phyloP scores from a whole-genome alignment of 2,888 invertebrate genomes.

The Mythimna albipuncta region DNA sequence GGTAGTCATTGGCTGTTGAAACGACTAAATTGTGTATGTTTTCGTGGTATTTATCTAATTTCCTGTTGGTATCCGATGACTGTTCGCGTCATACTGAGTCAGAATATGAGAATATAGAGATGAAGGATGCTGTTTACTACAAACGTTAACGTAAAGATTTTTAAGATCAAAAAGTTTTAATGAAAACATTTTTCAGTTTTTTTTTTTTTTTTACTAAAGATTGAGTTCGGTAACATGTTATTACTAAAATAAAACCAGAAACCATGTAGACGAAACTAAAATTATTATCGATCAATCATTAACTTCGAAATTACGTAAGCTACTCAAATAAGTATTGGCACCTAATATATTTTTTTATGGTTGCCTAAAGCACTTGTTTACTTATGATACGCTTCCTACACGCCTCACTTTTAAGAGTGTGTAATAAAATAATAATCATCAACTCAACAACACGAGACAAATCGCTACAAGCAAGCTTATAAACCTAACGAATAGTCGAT shows the following conservation, averaged over 20 bases:
- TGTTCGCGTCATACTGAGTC: constrained; percentile 70
- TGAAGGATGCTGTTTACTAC: constrained; percentile 37
- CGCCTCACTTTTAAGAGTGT: constrained; percentile 37
- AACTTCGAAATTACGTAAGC: constrained; percentile 60
- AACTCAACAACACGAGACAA: constrained; percentile 55
- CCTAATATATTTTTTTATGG: constrained; percentile 63
- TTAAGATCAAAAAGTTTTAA: neutral
- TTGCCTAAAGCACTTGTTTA: constrained; percentile 65
- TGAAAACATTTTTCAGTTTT: neutral
- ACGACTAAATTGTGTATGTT: constrained; percentile 63
- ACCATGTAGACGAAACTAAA: constrained; percentile 51
- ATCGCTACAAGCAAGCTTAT: constrained; percentile 56
- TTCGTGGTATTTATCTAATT: constrained; percentile 79
- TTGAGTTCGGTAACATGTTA: constrained; percentile 12
- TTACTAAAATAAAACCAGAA: constrained; percentile 41
- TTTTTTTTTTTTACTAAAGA: neutral
- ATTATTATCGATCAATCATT: constrained; percentile 65
- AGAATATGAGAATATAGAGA: constrained; percentile 56
- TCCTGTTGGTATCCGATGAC: constrained; percentile 79
- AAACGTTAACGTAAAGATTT: constrained; percentile 4
- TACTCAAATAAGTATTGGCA: constrained; percentile 63
- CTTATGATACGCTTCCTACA: constrained; percentile 61
- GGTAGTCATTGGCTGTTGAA: constrained; percentile 62
- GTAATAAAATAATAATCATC: constrained; percentile 61
- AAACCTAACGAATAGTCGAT: constrained; percentile 56